A percentile compares a stretch with the other conserved stretches of the same genome.
phyloP scores from a whole-genome alignment of 1,140 invertebrate genomes.

The Cyclina sinensis region DNA sequence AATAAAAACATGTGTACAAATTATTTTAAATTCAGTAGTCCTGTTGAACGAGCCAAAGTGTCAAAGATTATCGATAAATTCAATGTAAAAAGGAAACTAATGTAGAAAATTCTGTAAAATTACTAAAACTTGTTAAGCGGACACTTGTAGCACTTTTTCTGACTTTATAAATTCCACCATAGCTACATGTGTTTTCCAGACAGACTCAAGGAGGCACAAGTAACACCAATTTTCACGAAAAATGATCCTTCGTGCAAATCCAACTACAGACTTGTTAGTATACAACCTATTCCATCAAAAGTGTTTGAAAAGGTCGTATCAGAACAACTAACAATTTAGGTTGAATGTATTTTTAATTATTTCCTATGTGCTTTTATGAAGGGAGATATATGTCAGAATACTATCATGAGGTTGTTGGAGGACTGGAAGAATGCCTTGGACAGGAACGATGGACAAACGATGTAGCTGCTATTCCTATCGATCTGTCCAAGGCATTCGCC shows the following conservation, averaged over 20 bases:
- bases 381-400: conserved; percentile 43
- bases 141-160: too few relatives aligned
- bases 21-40: conserved; percentile 47
- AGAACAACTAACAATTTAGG: conserved; percentile 4
- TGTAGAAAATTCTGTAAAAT: too few relatives aligned
- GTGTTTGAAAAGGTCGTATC: conserved; percentile 40
- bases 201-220: conserved; percentile 30
- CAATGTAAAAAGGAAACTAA: too few relatives aligned
- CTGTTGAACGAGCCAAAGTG: background rate
- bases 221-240: conserved; percentile 37
- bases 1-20: conserved; percentile 15
- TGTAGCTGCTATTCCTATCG: too few relatives aligned
- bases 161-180: background rate
- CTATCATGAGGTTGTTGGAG: conserved; percentile 20
- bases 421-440: conserved; percentile 29
- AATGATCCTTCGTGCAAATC: conserved; percentile 21
- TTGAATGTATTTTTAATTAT: conserved; percentile 42
- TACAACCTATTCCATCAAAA: conserved; percentile 1
- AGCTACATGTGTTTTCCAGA: conserved; percentile 28
- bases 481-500: too few relatives aligned
- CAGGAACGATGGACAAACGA: conserved; percentile 1
- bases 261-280: conserved; percentile 52
- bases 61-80: too few relatives aligned
- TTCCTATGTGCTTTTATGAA: conserved; percentile 42
- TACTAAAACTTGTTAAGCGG: conserved; percentile 47